phyloP scores from a whole-genome alignment of 2,113 vertebrate species.

The Sisor rabdophorus region DNA sequence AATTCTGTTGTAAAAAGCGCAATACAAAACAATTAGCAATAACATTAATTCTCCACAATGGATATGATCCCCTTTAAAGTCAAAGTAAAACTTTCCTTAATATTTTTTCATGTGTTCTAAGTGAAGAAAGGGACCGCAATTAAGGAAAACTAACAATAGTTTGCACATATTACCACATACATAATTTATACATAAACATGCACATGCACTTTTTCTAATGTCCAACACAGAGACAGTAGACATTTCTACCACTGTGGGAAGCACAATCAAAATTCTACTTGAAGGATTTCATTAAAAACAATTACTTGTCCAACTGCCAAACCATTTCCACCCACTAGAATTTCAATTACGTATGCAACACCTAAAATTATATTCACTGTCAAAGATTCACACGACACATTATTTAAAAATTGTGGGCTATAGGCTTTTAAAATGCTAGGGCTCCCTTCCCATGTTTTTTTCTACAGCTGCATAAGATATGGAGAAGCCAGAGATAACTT shows the following conservation, averaged over 20 bases:
- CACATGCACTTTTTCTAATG: too few relatives aligned
- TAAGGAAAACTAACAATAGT: background rate
- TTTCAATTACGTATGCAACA: constrained; percentile 16
- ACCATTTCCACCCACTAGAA: background rate
- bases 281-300: constrained; percentile 21
- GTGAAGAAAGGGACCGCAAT: too few relatives aligned
- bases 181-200: too few relatives aligned
- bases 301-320: constrained; percentile 16
- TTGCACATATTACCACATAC: background rate
- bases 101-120: background rate
- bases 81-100: background rate
- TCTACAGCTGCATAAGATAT: constrained; percentile 43
- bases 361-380: constrained; percentile 35
- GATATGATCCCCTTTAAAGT: background rate
- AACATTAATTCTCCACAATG: background rate
- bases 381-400: constrained; percentile 27
- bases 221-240: background rate
- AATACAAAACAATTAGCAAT: background rate
- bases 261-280: background rate
- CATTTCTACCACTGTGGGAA: constrained; percentile 18
- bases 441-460: constrained; percentile 7
- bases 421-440: constrained; percentile 21
- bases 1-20: too few relatives aligned
- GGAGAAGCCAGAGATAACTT: constrained; percentile 57
- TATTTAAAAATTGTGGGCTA: constrained; percentile 18